These are phyloP conservation scores for Delichon dasypus DNA, from an alignment of 2,797 vertebrate species.

Conservation along the genomic window DNA sequence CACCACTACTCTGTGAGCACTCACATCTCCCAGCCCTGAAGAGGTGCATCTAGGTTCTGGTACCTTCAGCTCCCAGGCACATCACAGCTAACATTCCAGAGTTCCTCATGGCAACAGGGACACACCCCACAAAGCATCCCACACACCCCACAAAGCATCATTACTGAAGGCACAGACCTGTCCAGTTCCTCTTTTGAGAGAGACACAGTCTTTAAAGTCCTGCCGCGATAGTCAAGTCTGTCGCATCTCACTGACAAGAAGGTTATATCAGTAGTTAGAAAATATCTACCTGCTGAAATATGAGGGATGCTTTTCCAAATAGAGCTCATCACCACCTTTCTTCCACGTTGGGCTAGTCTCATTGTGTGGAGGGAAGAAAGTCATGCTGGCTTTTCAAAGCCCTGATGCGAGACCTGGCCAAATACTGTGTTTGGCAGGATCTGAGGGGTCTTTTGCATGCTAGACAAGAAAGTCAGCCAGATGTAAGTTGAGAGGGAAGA, in stretches of 20 bases:
- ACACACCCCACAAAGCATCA: neutral
- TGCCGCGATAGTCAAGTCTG: neutral
- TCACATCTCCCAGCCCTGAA: neutral
- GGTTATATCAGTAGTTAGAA: neutral
- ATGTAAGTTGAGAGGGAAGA: neutral
- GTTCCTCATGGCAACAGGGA: neutral
- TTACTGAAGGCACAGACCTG: fast-evolving
- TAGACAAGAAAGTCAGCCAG: neutral
- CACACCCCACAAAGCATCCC: neutral
- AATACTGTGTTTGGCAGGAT: neutral
- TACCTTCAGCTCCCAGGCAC: neutral
- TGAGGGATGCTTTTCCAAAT: neutral
- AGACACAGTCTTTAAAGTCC: neutral
- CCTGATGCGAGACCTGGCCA: neutral
- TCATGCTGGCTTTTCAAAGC: neutral
- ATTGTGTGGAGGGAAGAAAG: neutral
- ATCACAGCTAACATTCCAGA: neutral
- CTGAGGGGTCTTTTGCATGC: neutral
- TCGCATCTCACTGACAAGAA: neutral
- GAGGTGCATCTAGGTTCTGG: neutral
- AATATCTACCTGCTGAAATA: neutral
- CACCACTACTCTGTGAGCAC: neutral
- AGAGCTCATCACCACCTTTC: neutral
- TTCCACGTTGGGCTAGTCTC: neutral
- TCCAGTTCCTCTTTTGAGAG: neutral